Base-by-base conservation (phyloP, 2,888 invertebrate species). In the Acronicta aceris region DNA sequence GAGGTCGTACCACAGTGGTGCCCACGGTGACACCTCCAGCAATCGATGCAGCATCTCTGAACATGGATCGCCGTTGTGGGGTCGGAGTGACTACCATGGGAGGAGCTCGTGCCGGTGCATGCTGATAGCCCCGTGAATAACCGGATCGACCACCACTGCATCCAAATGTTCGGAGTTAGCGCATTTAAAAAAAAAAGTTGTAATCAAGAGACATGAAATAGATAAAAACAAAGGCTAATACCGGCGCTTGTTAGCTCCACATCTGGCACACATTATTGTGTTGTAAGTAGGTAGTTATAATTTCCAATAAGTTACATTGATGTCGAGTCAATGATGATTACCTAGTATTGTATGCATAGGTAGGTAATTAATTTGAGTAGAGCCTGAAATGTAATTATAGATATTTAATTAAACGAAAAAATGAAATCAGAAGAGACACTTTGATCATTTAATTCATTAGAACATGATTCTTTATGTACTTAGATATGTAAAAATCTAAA, bases 21-120 rank as follows among this genome's bases (percentile, higher is more conserved):
- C 99, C 99, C 59, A 99, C 96, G 56, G 99, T 99, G 47, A 99
- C 99, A 76, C 99, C 99, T 65, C 99, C 99, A 71, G 99, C 99
- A 33, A 99, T 98, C 0, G 99, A 97, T 30, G 99, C 99, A 97
- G 99, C 99, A 90, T 99, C 99, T 54, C 97, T 97, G 90, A 99
- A 96, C 84, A 99, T 96, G 6, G 99, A 99, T 64, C 96, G 96
- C 76, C 96, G 96, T 38, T 47, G 46, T 41, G 95, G 95, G 51
- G 95, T 94, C 10, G 96, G 95, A 17, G 95, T 86, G 52, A 95
- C 88, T 54, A 92, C 55, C 30, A 87, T 74, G 2, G 78, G 71
- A 0, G 93, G 90, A n/a, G 82, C 71, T 0, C 49, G 86, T 25
- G 89, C 81, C 15, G 93, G 92, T 47, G 92, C 89, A 64, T 84